Conservation (phyloP, 1,140 invertebrate species). For the Polyergus mexicanus region DNA sequence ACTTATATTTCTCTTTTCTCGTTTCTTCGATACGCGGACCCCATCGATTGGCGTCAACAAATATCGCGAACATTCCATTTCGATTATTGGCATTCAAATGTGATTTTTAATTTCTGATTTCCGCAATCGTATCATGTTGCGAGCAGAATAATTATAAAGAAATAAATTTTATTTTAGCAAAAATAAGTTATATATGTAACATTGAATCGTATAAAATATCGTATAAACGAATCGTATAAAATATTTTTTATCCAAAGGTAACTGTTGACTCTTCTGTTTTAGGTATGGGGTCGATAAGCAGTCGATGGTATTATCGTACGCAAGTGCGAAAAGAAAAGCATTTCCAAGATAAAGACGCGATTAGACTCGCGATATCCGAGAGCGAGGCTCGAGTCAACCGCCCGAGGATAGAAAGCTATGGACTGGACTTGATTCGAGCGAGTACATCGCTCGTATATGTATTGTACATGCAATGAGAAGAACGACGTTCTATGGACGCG, state of each 20-base stretch:
- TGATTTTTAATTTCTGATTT: neutral
- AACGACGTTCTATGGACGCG: conserved; percentile 61
- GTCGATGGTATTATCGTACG: conserved; percentile 1
- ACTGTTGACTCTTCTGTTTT: neutral
- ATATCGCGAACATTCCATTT: neutral
- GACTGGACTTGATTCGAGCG: conserved; percentile 66
- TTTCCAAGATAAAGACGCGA: neutral
- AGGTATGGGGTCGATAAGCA: neutral
- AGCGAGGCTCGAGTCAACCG: conserved; percentile 27
- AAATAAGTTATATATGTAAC: neutral
- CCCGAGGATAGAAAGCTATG: conserved; percentile 66
- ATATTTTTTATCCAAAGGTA: neutral
- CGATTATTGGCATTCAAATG: neutral
- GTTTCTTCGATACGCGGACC: conserved; percentile 30
- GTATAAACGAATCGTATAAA: too few relatives aligned
- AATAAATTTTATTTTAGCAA: too few relatives aligned
- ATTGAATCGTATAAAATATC: neutral
- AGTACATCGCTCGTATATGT: conserved; percentile 56
- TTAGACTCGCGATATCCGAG: conserved; percentile 29
- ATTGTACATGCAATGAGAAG: conserved; percentile 73
- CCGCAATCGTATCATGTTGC: neutral
- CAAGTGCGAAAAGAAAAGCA: neutral
- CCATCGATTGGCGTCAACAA: conserved; percentile 1
- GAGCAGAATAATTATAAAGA: neutral
- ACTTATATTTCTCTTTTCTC: conserved; percentile 42